Evolutionary conservation across 2,797 vertebrate genomes (phyloP).

Genomic region (Pyrocephalus nanus): DNA sequence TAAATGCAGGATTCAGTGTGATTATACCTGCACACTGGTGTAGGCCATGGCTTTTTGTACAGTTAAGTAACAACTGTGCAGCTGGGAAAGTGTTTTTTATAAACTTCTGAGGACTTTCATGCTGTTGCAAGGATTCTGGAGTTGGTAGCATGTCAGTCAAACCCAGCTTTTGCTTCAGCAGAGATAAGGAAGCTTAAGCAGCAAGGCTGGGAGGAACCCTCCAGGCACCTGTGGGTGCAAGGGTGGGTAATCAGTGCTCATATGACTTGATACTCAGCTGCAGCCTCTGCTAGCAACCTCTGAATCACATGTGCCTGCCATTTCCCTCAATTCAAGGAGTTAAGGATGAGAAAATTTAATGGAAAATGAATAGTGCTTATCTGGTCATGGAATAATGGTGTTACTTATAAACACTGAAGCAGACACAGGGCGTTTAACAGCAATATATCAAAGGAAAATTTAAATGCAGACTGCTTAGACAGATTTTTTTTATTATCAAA

Average conservation of each 20-base stretch:
- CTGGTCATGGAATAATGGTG: not conserved
- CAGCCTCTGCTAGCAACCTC: not conserved
- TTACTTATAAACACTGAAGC: not conserved
- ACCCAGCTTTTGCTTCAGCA: not conserved
- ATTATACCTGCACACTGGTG: not conserved
- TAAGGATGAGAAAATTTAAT: conserved; percentile 3
- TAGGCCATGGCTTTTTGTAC: not conserved
- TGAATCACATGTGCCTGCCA: not conserved
- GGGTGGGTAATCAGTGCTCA: not conserved
- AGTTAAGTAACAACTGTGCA: not conserved
- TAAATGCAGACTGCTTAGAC: not conserved
- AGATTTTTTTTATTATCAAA: not conserved
- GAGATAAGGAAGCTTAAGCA: not conserved
- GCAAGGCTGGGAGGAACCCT: not conserved
- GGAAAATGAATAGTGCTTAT: conserved; percentile 17
- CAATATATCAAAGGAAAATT: not conserved
- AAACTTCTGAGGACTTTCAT: not conserved
- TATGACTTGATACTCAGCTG: not conserved
- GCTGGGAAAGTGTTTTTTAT: not conserved
- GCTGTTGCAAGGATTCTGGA: not conserved
- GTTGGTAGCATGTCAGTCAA: not conserved
- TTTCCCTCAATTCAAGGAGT: not conserved
- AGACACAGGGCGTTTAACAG: not conserved
- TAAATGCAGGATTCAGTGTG: not conserved
- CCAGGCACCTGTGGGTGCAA: not conserved